Conservation (phyloP, 2,797 vertebrate species). For the Diplodus sargus region DNA sequence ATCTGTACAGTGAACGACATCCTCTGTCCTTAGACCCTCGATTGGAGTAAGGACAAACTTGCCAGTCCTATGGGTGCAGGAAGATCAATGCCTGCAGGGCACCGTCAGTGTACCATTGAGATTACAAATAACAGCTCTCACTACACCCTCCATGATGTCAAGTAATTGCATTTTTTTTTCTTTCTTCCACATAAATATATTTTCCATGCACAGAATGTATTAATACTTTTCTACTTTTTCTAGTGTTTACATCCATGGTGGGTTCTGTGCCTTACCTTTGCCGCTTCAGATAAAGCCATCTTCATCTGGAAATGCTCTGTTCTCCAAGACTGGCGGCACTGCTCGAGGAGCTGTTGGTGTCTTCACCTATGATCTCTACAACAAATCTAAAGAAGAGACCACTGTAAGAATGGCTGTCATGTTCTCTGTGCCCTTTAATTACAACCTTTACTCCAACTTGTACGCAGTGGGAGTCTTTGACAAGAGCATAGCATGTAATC, state of each 20-base stretch:
- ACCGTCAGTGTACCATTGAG: not conserved
- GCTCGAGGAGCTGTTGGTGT: constrained; percentile 4
- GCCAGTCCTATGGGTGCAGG: too few species aligned
- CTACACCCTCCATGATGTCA: not conserved
- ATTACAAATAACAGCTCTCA: not conserved
- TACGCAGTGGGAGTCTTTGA: constrained; percentile 27
- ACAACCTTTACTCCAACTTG: constrained; percentile 7
- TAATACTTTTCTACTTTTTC: not conserved
- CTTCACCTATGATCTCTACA: constrained; percentile 24
- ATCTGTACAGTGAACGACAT: too few species aligned
- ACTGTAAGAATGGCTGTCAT: constrained; percentile 9
- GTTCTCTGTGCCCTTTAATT: constrained; percentile 26
- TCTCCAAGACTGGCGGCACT: not conserved
- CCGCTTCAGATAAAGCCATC: not conserved
- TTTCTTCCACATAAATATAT: not conserved
- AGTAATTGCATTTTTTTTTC: not conserved
- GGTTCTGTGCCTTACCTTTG: not conserved
- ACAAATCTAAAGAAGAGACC: not conserved
- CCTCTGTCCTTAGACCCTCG: too few species aligned
- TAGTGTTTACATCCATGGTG: not conserved
- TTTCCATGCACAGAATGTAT: not conserved
- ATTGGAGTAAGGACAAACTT: too few species aligned
- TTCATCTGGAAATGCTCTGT: not conserved
- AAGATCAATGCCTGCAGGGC: too few species aligned
- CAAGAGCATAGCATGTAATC: not conserved